These are phyloP conservation scores for Rhagonycha fulva DNA, from an alignment of 2,888 invertebrate species.

Conservation along the genomic window DNA sequence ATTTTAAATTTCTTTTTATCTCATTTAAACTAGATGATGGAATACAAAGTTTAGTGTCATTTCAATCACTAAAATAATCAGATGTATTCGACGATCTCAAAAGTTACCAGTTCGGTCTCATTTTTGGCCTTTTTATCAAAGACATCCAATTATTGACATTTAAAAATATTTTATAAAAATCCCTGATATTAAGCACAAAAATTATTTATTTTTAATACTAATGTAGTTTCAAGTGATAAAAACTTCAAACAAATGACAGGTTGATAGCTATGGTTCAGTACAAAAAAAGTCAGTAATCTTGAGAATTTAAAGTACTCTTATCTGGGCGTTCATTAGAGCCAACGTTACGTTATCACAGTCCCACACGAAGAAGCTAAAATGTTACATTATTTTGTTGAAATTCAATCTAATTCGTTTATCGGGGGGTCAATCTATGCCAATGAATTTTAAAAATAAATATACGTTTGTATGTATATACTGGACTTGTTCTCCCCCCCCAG, in stretches of 20 bases:
- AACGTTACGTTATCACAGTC: neutral
- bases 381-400: too few species aligned
- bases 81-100: neutral
- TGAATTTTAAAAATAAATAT: too few species aligned
- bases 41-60: neutral
- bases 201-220: neutral
- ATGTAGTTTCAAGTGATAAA: neutral
- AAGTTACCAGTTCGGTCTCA: neutral
- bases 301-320: neutral
- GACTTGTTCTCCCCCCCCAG: too few species aligned
- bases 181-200: constrained; percentile 1
- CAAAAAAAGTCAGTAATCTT: neutral
- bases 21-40: neutral
- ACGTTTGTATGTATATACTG: too few species aligned
- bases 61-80: neutral
- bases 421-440: too few species aligned
- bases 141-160: neutral
- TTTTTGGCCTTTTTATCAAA: neutral
- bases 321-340: neutral
- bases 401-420: too few species aligned
- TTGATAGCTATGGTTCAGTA: neutral
- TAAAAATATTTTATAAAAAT: neutral
- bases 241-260: neutral
- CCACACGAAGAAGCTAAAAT: too few species aligned
- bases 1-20: neutral